phyloP scores from a whole-genome alignment of 2,888 invertebrate genomes.

The Dendrolimus pini region DNA sequence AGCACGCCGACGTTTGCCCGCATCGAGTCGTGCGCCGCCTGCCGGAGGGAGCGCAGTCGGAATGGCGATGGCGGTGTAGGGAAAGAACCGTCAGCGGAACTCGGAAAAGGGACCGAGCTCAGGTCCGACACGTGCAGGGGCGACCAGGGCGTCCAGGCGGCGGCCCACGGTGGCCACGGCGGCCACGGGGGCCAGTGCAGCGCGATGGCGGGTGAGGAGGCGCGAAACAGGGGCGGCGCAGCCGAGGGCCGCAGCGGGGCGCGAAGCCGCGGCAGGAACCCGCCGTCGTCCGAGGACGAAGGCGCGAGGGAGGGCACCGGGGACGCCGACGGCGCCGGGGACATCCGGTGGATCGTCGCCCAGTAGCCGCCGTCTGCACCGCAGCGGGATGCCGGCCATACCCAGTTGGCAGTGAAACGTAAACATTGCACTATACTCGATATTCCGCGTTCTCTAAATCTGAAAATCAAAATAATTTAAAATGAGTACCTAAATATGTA shows the following conservation, averaged over 20 bases:
- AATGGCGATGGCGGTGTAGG: slow-evolving; percentile 85
- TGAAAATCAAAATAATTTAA: slow-evolving; percentile 38
- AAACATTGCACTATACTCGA: slow-evolving; percentile 88
- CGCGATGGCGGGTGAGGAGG: slow-evolving; percentile 61
- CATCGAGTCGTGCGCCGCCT: slow-evolving; percentile 82
- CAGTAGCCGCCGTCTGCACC: slow-evolving; percentile 44
- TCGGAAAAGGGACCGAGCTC: slow-evolving; percentile 89
- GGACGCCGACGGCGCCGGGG: slow-evolving; percentile 38
- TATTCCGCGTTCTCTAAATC: slow-evolving; percentile 96
- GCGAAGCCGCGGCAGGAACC: slow-evolving; percentile 81
- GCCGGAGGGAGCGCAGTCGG: slow-evolving; percentile 79
- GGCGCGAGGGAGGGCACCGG: slow-evolving; percentile 52
- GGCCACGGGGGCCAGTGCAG: slow-evolving; percentile 73
- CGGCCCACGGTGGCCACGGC: slow-evolving; percentile 80
- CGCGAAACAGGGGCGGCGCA: slow-evolving; percentile 65
- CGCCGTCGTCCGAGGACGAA: slow-evolving; percentile 88
- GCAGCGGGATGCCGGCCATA: slow-evolving; percentile 86
- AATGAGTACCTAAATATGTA: too few relatives aligned
- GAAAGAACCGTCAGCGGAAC: slow-evolving; percentile 87
- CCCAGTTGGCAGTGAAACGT: slow-evolving; percentile 80
- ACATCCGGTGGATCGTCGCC: slow-evolving; percentile 24
- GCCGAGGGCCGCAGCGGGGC: slow-evolving; percentile 79
- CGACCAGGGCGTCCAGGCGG: slow-evolving; percentile 82
- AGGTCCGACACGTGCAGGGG: slow-evolving; percentile 90
- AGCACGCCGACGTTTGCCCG: slow-evolving; percentile 75